A percentile compares a stretch with the other conserved stretches of the same genome.
These are phyloP conservation scores for Meta bourneti DNA, from an alignment of 2,888 invertebrate genomes.

Conservation along the genomic window DNA sequence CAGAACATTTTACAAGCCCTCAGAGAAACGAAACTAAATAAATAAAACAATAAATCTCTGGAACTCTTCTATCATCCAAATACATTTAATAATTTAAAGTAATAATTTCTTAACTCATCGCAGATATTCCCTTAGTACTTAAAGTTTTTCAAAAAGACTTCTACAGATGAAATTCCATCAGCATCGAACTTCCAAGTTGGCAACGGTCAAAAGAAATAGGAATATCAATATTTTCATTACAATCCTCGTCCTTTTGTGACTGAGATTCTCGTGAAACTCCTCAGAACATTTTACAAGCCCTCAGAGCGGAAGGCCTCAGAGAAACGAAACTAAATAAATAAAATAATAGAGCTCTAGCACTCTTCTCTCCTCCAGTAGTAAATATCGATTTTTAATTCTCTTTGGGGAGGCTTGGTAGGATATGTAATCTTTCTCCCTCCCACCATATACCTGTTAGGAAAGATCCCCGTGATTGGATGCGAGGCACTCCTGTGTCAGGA, in stretches of 20 bases:
- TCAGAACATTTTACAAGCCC: not conserved
- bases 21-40: too few species aligned
- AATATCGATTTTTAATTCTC: constrained; percentile 73
- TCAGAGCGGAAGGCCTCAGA: not conserved
- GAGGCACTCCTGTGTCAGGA: constrained; percentile 47
- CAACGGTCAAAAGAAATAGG: too few species aligned
- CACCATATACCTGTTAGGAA: constrained; percentile 54
- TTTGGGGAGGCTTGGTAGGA: constrained; percentile 35
- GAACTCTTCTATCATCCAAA: too few species aligned
- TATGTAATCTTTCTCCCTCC: constrained; percentile 52
- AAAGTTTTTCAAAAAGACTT: too few species aligned
- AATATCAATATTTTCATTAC: too few species aligned
- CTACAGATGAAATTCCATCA: too few species aligned
- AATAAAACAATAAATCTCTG: too few species aligned
- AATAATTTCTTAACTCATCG: too few species aligned
- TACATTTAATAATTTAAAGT: too few species aligned
- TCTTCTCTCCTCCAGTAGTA: constrained; percentile 9
- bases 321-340: constrained; percentile 42
- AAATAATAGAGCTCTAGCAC: constrained; percentile 14
- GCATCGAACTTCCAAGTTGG: too few species aligned
- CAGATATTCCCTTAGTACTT: too few species aligned
- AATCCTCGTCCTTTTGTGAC: not conserved
- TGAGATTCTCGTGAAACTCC: not conserved
- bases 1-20: too few species aligned
- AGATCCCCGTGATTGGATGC: constrained; percentile 45